Conservation (phyloP, 2,888 invertebrate species). For the Leptinotarsa juncta region DNA sequence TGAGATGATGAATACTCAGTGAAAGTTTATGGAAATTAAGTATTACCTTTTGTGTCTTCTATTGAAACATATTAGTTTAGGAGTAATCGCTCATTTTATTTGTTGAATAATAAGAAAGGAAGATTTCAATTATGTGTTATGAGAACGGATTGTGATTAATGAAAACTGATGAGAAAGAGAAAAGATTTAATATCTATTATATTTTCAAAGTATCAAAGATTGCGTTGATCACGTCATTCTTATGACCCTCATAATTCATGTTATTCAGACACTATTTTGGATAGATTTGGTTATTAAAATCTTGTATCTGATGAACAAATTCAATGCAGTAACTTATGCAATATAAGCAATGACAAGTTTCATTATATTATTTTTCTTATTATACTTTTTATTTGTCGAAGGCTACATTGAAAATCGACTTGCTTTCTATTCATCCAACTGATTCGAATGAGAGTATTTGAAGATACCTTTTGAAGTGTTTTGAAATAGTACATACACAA, state of each 20-base stretch:
- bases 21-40: conserved; percentile 10
- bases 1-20: background rate
- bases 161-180: background rate
- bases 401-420: too few species aligned
- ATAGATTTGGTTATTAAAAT: too few species aligned
- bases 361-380: too few species aligned
- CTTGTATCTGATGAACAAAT: too few species aligned
- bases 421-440: too few species aligned
- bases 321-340: too few species aligned
- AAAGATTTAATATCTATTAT: background rate
- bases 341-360: too few species aligned
- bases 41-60: background rate
- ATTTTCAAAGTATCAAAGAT: conserved; percentile 4
- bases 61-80: background rate
- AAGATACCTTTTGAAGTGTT: too few species aligned
- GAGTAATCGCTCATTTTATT: conserved; percentile 2
- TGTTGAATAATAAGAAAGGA: conserved; percentile 15
- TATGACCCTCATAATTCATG: background rate
- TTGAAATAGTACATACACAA: too few species aligned
- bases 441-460: too few species aligned
- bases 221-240: background rate
- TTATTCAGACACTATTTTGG: too few species aligned
- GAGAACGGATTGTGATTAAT: conserved; percentile 3
- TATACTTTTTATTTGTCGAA: too few species aligned
- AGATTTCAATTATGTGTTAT: conserved; percentile 13